Conservation (phyloP, 2,888 invertebrate genomes). For the Theristus sp. region DNA sequence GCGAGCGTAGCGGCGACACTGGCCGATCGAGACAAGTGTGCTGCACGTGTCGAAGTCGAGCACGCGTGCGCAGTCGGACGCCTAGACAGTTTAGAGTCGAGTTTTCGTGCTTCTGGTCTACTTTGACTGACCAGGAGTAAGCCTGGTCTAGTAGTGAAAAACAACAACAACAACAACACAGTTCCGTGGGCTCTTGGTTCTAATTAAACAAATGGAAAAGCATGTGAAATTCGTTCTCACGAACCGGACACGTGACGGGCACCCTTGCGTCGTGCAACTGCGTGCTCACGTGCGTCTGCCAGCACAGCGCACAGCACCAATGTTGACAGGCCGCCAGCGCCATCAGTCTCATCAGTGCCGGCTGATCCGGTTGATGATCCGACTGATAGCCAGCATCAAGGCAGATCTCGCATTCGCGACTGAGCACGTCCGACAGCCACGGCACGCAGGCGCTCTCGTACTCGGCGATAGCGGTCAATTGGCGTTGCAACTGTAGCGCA, state of each 20-base stretch:
- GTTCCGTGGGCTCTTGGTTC: too few relatives aligned
- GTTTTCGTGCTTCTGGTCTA: too few relatives aligned
- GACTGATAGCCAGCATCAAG: too few relatives aligned
- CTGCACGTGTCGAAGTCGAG: not conserved
- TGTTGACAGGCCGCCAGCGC: not conserved
- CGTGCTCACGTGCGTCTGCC: not conserved
- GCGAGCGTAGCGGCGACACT: not conserved
- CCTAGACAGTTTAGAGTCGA: not conserved
- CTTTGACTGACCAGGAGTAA: too few relatives aligned
- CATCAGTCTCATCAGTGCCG: too few relatives aligned
- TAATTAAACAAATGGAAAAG: too few relatives aligned
- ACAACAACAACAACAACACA: too few relatives aligned
- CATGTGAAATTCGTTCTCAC: too few relatives aligned
- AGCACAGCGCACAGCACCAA: conserved; percentile 2
- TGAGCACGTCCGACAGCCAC: not conserved
- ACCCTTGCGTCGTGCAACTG: not conserved
- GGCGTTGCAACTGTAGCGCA: not conserved
- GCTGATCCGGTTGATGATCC: too few relatives aligned
- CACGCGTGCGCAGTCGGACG: not conserved
- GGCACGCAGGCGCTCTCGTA: not conserved
- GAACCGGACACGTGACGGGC: conserved; percentile 1
- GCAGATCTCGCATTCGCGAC: not conserved
- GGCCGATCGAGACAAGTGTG: not conserved
- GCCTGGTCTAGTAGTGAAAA: too few relatives aligned
- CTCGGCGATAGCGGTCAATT: not conserved